Conservation (phyloP, 2,113 vertebrate species). For the Odontesthes bonariensis region DNA sequence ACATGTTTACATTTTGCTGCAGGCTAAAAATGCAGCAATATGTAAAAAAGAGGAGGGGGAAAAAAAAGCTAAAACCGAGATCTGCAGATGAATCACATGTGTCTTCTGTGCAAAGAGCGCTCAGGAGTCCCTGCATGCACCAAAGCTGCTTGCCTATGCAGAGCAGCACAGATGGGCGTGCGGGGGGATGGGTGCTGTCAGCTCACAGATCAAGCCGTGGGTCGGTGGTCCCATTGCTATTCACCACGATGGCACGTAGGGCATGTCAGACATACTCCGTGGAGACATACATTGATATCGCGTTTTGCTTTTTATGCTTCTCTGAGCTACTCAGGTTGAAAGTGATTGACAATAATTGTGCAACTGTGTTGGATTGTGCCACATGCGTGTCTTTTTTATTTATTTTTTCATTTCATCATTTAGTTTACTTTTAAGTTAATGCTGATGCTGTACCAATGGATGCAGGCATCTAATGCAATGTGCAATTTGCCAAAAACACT, state of each 20-base stretch:
- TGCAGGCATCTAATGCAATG: not conserved
- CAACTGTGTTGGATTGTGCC: not conserved
- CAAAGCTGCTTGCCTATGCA: constrained; percentile 72
- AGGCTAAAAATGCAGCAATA: constrained; percentile 16
- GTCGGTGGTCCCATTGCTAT: constrained; percentile 79
- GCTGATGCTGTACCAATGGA: constrained; percentile 8
- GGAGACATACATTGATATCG: constrained; percentile 64
- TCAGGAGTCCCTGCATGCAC: constrained; percentile 49
- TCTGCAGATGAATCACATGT: constrained; percentile 47
- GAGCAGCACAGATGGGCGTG: constrained; percentile 77
- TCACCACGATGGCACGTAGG: constrained; percentile 74
- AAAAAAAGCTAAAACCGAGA: not conserved
- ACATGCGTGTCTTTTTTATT: not conserved
- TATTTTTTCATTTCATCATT: not conserved
- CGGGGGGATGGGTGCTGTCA: constrained; percentile 80
- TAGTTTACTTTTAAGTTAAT: constrained; percentile 3
- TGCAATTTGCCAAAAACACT: not conserved
- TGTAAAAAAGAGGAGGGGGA: not conserved
- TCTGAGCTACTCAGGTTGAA: not conserved
- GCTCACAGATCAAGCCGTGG: constrained; percentile 75
- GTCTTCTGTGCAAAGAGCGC: constrained; percentile 37
- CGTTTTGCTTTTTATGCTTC: constrained; percentile 40
- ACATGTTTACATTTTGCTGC: constrained; percentile 27
- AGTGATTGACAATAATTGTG: not conserved
- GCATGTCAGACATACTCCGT: constrained; percentile 72